Evolutionary conservation across 2,797 vertebrate species (phyloP).

Genomic region (Sebastes nivosus): DNA sequence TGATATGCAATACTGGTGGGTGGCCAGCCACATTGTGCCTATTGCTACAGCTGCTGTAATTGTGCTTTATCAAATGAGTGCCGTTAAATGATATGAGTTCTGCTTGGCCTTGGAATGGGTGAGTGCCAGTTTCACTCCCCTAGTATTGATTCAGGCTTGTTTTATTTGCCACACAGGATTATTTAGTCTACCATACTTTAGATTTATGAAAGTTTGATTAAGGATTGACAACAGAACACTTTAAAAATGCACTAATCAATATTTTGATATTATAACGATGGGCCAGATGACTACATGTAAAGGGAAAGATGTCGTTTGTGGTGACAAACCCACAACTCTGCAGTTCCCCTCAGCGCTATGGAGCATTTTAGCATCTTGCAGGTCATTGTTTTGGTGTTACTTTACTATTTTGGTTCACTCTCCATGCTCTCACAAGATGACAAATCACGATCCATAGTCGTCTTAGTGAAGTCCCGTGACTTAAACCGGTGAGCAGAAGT

Average conservation of each 20-base stretch:
- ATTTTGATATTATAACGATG: not conserved
- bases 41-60: slow-evolving; percentile 50
- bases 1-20: slow-evolving; percentile 44
- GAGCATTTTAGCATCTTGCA: not conserved
- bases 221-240: not conserved
- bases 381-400: not conserved
- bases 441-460: not conserved
- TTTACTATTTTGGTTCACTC: not conserved
- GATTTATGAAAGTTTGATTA: slow-evolving; percentile 5
- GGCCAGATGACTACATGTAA: not conserved
- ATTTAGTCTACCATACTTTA: not conserved
- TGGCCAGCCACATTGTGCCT: slow-evolving; percentile 24
- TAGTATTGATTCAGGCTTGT: slow-evolving; percentile 37
- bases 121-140: slow-evolving; percentile 33
- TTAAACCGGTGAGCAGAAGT: not conserved
- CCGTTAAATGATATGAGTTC: slow-evolving; percentile 57
- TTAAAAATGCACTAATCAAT: not conserved
- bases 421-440: not conserved
- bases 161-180: slow-evolving; percentile 24
- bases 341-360: not conserved
- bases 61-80: slow-evolving; percentile 63
- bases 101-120: slow-evolving; percentile 19
- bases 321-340: not conserved
- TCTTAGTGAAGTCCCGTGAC: rapidly evolving
- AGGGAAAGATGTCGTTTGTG: not conserved